Conservation (phyloP, 2,113 vertebrate species). For the Zeus faber region DNA sequence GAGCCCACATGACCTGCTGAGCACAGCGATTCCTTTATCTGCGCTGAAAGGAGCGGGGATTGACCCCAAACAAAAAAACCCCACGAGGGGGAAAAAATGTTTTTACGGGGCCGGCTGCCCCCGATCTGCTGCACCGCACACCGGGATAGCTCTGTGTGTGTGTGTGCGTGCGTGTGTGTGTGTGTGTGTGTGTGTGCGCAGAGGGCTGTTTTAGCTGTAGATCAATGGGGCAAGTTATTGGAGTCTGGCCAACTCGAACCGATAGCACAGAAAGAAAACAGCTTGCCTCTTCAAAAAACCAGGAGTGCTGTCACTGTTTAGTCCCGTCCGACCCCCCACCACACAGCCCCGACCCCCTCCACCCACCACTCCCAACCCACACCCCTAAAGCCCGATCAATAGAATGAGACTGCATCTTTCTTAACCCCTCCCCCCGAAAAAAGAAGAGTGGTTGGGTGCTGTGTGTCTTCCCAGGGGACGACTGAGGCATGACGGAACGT, state of each 20-base stretch:
- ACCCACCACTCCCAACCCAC: background rate
- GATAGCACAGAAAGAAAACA: slow-evolving; percentile 72
- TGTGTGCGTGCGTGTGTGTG: slow-evolving; percentile 24
- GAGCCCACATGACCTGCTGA: slow-evolving; percentile 89
- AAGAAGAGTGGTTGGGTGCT: too few species aligned
- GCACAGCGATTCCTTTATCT: slow-evolving; percentile 87
- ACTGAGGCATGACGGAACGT: background rate
- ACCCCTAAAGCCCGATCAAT: too few species aligned
- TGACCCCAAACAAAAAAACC: slow-evolving; percentile 85
- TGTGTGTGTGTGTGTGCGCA: slow-evolving; percentile 33
- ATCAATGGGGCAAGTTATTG: slow-evolving; percentile 83
- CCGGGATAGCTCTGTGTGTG: background rate
- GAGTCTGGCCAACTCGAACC: slow-evolving; percentile 79
- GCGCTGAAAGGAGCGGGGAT: slow-evolving; percentile 83
- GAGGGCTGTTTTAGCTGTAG: slow-evolving; percentile 62
- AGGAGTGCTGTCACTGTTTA: slow-evolving; percentile 41
- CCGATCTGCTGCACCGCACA: too few species aligned
- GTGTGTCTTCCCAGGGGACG: too few species aligned
- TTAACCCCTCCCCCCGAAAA: slow-evolving; percentile 14
- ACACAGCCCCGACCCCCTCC: background rate
- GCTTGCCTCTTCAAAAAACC: slow-evolving; percentile 71
- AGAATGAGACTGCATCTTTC: background rate
- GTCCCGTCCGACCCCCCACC: background rate
- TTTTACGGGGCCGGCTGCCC: slow-evolving; percentile 79
- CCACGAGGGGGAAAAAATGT: slow-evolving; percentile 83